Conservation (phyloP, 2,113 vertebrate species). For the Menura novaehollandiae region DNA sequence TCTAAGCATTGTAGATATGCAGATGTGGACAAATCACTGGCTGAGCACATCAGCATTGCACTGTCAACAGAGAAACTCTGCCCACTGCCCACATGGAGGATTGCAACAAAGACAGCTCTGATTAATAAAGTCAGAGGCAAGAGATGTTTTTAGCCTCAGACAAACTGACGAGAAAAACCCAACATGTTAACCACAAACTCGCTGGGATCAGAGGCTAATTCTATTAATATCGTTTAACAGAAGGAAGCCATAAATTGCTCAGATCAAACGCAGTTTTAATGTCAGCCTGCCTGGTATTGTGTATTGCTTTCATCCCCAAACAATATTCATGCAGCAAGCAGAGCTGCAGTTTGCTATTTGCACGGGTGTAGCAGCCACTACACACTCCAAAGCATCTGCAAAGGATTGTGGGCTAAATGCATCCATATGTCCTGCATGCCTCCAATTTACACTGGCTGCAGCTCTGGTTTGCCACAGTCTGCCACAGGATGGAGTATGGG, state of each 20-base stretch:
- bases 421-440: constrained; percentile 63
- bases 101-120: background rate
- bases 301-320: constrained; percentile 24
- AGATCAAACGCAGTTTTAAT: background rate
- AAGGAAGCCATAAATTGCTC: constrained; percentile 38
- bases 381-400: constrained; percentile 54
- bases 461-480: constrained; percentile 38
- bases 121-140: background rate
- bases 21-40: background rate
- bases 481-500: constrained; percentile 20
- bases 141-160: background rate
- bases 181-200: background rate
- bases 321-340: background rate
- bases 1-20: background rate
- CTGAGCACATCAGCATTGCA: background rate
- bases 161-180: background rate
- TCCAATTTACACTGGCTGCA: constrained; percentile 34
- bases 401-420: constrained; percentile 61
- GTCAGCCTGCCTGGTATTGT: background rate
- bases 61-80: background rate
- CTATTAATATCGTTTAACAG: constrained; percentile 18
- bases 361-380: constrained; percentile 30
- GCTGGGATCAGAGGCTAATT: background rate
- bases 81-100: background rate
- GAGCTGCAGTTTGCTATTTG: constrained; percentile 4